phyloP scores from a whole-genome alignment of 2,797 vertebrate species.

The Coluber constrictor region DNA sequence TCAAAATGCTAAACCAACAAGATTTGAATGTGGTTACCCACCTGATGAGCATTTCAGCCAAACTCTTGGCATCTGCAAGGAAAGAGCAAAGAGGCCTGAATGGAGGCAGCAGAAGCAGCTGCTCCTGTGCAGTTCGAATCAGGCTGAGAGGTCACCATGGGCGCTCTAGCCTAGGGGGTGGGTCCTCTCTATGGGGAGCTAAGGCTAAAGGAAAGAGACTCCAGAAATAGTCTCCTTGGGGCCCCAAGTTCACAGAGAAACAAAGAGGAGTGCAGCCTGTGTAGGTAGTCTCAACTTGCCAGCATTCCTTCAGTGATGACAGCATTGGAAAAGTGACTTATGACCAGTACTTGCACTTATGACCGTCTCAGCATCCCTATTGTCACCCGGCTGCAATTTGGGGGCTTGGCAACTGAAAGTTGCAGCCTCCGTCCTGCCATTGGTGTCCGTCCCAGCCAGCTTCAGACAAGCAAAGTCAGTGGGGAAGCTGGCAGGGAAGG shows the following conservation, averaged over 20 bases:
- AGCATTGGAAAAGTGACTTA: background rate
- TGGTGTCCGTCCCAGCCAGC: background rate
- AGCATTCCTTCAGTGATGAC: background rate
- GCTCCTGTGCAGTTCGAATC: background rate
- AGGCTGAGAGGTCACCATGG: background rate
- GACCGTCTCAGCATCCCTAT: background rate
- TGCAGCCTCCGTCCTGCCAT: background rate
- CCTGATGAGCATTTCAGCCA: slow-evolving; percentile 99
- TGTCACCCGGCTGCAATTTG: background rate
- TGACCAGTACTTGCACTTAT: background rate
- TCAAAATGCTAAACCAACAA: background rate
- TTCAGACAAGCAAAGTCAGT: background rate
- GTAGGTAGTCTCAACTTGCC: background rate
- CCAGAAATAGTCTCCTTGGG: background rate
- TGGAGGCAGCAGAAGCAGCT: background rate
- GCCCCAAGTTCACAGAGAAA: background rate
- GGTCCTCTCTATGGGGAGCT: background rate
- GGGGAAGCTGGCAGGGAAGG: background rate
- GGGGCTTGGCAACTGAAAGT: background rate
- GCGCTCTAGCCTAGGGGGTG: background rate
- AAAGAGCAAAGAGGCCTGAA: background rate
- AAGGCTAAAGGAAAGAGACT: background rate
- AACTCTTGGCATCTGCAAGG: slow-evolving; percentile 93
- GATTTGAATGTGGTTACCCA: slow-evolving; percentile 54
- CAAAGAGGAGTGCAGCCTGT: background rate